Conservation (phyloP, 2,888 invertebrate genomes). For the Globia sparganii region DNA sequence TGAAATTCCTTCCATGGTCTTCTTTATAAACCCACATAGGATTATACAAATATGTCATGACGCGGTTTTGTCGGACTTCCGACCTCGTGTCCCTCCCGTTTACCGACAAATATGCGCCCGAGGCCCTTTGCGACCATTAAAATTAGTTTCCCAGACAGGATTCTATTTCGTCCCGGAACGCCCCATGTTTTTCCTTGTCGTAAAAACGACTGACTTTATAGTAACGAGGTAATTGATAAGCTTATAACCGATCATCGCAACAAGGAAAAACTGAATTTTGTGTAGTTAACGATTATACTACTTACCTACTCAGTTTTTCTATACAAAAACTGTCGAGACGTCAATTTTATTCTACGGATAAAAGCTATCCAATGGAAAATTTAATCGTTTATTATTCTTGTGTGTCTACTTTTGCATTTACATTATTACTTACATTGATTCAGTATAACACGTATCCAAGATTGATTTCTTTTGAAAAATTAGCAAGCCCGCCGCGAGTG, state of each 20-base stretch:
- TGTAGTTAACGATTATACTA: neutral
- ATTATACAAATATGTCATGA: slow-evolving; percentile 31
- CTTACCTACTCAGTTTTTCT: neutral
- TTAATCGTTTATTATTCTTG: neutral
- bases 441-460: neutral
- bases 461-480: too few relatives aligned
- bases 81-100: slow-evolving; percentile 23
- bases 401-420: neutral
- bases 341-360: neutral
- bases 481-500: neutral
- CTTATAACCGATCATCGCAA: slow-evolving; percentile 22
- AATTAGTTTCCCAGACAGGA: slow-evolving; percentile 80
- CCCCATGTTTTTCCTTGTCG: slow-evolving; percentile 61
- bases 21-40: slow-evolving; percentile 14
- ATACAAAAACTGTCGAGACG: neutral
- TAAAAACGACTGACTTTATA: slow-evolving; percentile 47
- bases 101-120: slow-evolving; percentile 66
- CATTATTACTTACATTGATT: neutral
- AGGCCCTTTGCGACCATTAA: slow-evolving; percentile 71
- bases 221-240: slow-evolving; percentile 54
- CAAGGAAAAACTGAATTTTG: slow-evolving; percentile 1
- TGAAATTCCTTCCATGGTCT: slow-evolving; percentile 2
- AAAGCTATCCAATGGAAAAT: neutral
- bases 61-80: slow-evolving; percentile 23
- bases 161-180: slow-evolving; percentile 74